Conservation (phyloP, 2,888 invertebrate species). For the Ethmia dodecea region DNA sequence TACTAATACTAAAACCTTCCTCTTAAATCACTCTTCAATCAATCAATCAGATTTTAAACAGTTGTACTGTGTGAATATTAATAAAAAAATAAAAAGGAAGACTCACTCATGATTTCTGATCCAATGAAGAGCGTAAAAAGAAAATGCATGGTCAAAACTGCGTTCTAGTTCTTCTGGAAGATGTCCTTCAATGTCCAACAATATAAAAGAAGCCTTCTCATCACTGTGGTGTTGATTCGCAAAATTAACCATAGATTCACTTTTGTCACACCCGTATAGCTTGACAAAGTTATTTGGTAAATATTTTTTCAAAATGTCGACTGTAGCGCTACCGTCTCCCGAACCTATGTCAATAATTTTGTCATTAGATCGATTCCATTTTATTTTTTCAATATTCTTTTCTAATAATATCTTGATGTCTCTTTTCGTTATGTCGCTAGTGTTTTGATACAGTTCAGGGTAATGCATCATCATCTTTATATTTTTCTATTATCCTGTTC, state of each 20-base stretch:
- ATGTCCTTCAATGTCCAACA: slow-evolving; percentile 76
- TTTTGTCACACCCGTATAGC: slow-evolving; percentile 83
- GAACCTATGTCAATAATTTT: slow-evolving; percentile 84
- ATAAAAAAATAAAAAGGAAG: too few species aligned
- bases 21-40: too few species aligned
- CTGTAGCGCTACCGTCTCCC: slow-evolving; percentile 84
- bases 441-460: slow-evolving; percentile 82
- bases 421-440: slow-evolving; percentile 82
- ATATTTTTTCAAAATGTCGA: slow-evolving; percentile 77
- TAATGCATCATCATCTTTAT: slow-evolving; percentile 73
- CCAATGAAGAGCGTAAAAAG: slow-evolving; percentile 90
- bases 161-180: slow-evolving; percentile 64
- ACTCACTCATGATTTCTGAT: slow-evolving; percentile 83
- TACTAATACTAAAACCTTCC: too few species aligned
- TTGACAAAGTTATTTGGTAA: slow-evolving; percentile 73
- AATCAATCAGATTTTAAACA: too few species aligned
- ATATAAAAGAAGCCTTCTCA: slow-evolving; percentile 61
- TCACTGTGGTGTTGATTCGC: slow-evolving; percentile 75
- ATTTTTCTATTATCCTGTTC: too few species aligned
- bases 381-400: slow-evolving; percentile 77
- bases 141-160: slow-evolving; percentile 82
- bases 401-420: slow-evolving; percentile 77
- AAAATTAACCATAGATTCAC: slow-evolving; percentile 82
- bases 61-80: too few species aligned
- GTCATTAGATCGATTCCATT: slow-evolving; percentile 71